These are phyloP conservation scores for Ctenodactylus gundi DNA, from an alignment of 2,113 vertebrate species.

Conservation along the genomic window DNA sequence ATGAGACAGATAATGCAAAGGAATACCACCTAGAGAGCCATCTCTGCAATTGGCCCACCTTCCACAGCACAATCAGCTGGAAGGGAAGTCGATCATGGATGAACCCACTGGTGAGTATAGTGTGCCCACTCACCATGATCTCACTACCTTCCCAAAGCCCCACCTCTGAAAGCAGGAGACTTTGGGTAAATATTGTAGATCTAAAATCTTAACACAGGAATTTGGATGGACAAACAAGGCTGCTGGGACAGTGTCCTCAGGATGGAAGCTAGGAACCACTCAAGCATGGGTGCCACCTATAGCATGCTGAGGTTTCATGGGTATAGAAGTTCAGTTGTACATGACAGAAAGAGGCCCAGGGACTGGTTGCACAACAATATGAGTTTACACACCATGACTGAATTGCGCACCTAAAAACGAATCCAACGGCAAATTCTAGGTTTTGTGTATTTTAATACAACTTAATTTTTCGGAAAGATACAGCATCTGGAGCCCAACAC, in stretches of 20 bases:
- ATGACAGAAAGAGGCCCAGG: background rate
- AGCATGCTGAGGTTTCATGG: too few species aligned
- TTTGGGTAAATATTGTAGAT: background rate
- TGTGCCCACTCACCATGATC: background rate
- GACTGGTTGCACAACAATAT: background rate
- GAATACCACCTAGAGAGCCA: background rate
- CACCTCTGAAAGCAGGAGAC: background rate
- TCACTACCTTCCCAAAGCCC: background rate
- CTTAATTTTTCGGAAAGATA: background rate
- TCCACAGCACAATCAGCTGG: background rate
- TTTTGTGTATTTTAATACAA: background rate
- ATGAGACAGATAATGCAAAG: background rate
- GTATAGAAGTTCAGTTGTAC: background rate
- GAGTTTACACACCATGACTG: background rate
- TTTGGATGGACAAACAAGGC: rapidly evolving
- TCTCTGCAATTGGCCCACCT: background rate
- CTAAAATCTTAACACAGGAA: background rate
- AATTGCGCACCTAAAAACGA: background rate
- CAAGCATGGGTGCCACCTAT: rapidly evolving
- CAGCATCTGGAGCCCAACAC: background rate
- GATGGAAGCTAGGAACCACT: rapidly evolving
- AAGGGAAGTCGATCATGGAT: background rate
- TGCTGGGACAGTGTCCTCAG: background rate
- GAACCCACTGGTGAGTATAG: background rate
- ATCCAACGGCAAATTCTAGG: background rate